These are phyloP conservation scores for Hippocampus mohnikei DNA, from an alignment of 2,113 vertebrate genomes.

Conservation along the genomic window DNA sequence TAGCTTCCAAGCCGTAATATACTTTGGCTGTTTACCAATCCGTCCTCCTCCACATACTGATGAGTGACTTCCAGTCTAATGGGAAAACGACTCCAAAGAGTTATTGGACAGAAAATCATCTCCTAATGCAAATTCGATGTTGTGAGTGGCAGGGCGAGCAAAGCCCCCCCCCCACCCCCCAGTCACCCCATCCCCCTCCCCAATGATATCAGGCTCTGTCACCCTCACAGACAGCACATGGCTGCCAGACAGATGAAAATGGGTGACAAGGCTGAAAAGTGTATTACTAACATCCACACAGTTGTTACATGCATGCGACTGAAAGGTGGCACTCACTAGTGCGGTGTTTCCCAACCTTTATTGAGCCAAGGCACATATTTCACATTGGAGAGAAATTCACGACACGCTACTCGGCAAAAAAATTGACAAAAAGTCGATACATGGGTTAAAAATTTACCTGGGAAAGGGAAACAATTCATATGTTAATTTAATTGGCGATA, in stretches of 20 bases:
- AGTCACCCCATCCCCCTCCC: neutral
- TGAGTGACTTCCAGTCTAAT: slow-evolving; percentile 40
- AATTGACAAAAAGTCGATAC: no score
- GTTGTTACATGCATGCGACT: neutral
- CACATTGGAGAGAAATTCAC: no score
- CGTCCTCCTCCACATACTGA: slow-evolving; percentile 25
- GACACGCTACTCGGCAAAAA: no score
- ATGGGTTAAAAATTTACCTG: neutral
- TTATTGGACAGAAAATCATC: slow-evolving; percentile 49
- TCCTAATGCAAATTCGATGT: slow-evolving; percentile 51
- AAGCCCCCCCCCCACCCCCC: neutral
- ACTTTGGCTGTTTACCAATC: slow-evolving; percentile 18
- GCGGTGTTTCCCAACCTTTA: no score
- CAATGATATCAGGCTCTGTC: slow-evolving; percentile 23
- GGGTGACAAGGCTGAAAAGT: slow-evolving; percentile 1
- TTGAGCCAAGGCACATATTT: no score
- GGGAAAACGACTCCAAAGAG: slow-evolving; percentile 23
- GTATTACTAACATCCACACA: neutral
- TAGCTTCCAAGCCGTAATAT: slow-evolving; percentile 2
- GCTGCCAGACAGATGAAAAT: slow-evolving; percentile 31
- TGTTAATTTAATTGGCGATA: neutral
- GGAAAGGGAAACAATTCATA: neutral
- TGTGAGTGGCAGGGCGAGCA: slow-evolving; percentile 30
- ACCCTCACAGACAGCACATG: slow-evolving; percentile 21
- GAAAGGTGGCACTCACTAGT: neutral